These are phyloP conservation scores for Amphiura filiformis DNA, from an alignment of 35 echinoderm and acorn worm species.

Conservation along the genomic window DNA sequence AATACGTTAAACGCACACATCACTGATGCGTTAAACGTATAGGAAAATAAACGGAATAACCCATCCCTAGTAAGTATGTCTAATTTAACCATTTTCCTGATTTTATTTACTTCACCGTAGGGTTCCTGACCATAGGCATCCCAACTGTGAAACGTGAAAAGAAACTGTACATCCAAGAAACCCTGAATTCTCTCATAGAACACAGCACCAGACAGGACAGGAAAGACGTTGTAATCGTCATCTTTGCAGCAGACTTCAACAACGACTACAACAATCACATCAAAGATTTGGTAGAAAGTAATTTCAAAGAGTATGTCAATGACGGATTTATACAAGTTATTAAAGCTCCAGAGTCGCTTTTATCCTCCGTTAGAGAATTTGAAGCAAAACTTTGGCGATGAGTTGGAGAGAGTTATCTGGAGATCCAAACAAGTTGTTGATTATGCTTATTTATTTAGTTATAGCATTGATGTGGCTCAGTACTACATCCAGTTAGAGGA, in stretches of 20 bases:
- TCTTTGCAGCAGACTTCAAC: slow-evolving; percentile 76
- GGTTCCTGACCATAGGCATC: slow-evolving; percentile 83
- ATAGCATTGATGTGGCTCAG: slow-evolving; percentile 66
- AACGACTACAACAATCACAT: slow-evolving; percentile 51
- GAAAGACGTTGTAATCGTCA: slow-evolving; percentile 29
- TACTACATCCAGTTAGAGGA: slow-evolving; percentile 96
- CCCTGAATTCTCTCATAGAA: slow-evolving; percentile 79
- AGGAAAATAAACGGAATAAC: too few relatives aligned
- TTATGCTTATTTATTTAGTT: slow-evolving; percentile 83
- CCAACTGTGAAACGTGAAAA: slow-evolving; percentile 79
- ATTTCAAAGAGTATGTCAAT: slow-evolving; percentile 49
- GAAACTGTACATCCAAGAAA: slow-evolving; percentile 56
- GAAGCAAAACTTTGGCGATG: slow-evolving; percentile 81
- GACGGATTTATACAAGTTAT: slow-evolving; percentile 77
- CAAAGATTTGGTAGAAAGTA: slow-evolving; percentile 33
- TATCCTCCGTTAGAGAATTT: slow-evolving; percentile 77
- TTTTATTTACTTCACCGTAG: slow-evolving; percentile 37
- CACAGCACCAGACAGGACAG: slow-evolving; percentile 56
- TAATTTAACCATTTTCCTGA: too few relatives aligned
- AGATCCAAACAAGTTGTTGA: slow-evolving; percentile 90
- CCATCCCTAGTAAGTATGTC: too few relatives aligned
- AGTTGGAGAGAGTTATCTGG: slow-evolving; percentile 62
- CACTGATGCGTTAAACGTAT: too few relatives aligned
- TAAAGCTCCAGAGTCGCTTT: slow-evolving; percentile 53
- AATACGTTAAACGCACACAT: too few relatives aligned